A percentile compares a stretch with the other conserved stretches of the same genome.
Conservation (phyloP, 2,113 vertebrate genomes). For the Myodes glareolus region DNA sequence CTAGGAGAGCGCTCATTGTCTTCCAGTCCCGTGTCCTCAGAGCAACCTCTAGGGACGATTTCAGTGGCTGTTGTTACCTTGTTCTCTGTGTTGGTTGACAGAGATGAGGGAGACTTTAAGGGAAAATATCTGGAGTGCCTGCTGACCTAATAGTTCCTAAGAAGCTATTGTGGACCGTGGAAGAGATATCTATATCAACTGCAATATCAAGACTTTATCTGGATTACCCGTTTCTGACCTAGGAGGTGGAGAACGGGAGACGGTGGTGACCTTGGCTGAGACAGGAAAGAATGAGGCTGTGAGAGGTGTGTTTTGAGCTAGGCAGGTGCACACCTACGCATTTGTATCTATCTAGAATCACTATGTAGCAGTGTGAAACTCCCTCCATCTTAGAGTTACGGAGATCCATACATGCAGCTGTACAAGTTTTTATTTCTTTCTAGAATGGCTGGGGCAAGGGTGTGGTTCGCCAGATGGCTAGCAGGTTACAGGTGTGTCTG, state of each 20-base stretch:
- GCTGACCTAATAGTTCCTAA: neutral
- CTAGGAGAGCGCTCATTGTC: accelerated
- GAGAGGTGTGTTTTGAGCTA: accelerated
- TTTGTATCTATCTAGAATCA: neutral
- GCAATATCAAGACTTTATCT: neutral
- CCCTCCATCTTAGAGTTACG: neutral
- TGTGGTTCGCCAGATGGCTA: conserved; percentile 60
- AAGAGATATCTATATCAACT: neutral
- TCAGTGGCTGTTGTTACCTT: neutral
- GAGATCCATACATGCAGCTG: neutral
- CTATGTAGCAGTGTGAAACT: accelerated
- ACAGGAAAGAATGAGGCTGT: neutral
- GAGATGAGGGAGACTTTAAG: neutral
- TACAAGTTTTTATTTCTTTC: conserved; percentile 12
- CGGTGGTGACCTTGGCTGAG: neutral
- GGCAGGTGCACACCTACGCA: too few relatives aligned
- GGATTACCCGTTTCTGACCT: neutral
- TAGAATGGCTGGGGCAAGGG: conserved; percentile 21
- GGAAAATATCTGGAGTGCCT: neutral
- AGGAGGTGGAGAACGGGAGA: neutral
- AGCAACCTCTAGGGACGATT: neutral
- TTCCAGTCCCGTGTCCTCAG: neutral
- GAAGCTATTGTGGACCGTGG: neutral
- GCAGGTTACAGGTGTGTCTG: conserved; percentile 66
- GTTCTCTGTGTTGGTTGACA: neutral